Evolutionary conservation across 2,113 vertebrate species (phyloP), one percentile per base, ranked within the genome.

Genomic region (Panthera leo): DNA sequence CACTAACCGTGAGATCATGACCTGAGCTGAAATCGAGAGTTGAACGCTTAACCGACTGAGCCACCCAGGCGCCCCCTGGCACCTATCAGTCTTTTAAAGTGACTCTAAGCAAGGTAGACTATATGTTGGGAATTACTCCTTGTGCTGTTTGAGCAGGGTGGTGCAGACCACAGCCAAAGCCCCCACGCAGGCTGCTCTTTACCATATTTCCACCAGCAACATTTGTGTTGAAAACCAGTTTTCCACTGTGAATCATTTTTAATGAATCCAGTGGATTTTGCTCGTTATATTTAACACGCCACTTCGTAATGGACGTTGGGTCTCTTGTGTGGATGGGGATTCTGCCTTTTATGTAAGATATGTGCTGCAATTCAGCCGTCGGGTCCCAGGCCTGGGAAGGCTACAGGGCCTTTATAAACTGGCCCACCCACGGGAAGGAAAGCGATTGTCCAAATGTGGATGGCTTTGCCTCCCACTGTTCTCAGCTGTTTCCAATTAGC

Each of bases 401-500:
- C 97, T 85, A 5, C 36, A 21, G 71, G 51, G 61, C 94, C 92
- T 85, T 85, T 48, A 73, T 92, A 68, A 79, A 89, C 94, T 39
- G 67, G 86, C 58, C 96, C 97, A 67, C 86, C 92, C 86, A 83
- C 39, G 19, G 31, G 0, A 0, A 63, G 42, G 89, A 96, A 87
- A 53, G 36, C 29, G 61, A 16, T 83, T 29, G 83, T 76, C 91
- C 90, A 85, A 51, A 16, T 9, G 90, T 27, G 39, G 73, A 29
- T 7, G 8, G 36, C 34, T 1, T 6, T 9, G 0, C 36, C 70
- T 53, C 87, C 80, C 73, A n/a, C 95, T 96, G 71, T 55, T 90
- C 65, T n/a, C 89, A 94, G 91, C 97, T 93, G 92, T 91, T 97
- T 96, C 89, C 96, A 95, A 96, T 98, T 96, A 98, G 96, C 97